A percentile compares a stretch with the other conserved stretches of the same genome.
Evolutionary conservation across 2,797 vertebrate species (phyloP).

Genomic region (Nyctalus aviator): DNA sequence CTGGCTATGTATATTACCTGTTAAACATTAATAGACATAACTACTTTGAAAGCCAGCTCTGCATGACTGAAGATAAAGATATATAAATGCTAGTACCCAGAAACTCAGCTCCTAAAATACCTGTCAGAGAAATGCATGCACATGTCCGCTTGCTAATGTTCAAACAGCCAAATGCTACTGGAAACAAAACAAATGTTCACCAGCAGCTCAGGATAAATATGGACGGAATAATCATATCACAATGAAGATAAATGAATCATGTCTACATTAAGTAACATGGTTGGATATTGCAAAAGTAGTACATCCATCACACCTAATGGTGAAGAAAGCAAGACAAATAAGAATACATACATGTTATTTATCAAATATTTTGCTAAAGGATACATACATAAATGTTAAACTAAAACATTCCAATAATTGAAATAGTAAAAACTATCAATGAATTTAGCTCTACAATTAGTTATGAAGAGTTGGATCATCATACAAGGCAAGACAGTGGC

Average conservation of each 20-base stretch:
- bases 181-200: neutral
- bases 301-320: too few species aligned
- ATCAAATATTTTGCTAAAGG: neutral
- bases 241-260: neutral
- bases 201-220: neutral
- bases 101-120: neutral
- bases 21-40: neutral
- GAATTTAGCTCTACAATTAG: neutral
- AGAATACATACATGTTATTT: neutral
- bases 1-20: neutral
- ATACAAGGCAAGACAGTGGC: neutral
- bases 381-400: neutral
- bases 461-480: neutral
- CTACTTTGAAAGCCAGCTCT: neutral
- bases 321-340: neutral
- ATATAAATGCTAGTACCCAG: neutral
- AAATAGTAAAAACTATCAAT: neutral
- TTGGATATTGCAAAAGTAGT: neutral
- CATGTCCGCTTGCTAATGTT: neutral
- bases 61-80: neutral
- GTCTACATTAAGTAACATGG: neutral
- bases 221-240: neutral
- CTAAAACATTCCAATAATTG: neutral
- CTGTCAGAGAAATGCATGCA: neutral
- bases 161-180: neutral